These are phyloP conservation scores for Drosophila tristis DNA, from an alignment of 1,140 invertebrate genomes.

Conservation along the genomic window DNA sequence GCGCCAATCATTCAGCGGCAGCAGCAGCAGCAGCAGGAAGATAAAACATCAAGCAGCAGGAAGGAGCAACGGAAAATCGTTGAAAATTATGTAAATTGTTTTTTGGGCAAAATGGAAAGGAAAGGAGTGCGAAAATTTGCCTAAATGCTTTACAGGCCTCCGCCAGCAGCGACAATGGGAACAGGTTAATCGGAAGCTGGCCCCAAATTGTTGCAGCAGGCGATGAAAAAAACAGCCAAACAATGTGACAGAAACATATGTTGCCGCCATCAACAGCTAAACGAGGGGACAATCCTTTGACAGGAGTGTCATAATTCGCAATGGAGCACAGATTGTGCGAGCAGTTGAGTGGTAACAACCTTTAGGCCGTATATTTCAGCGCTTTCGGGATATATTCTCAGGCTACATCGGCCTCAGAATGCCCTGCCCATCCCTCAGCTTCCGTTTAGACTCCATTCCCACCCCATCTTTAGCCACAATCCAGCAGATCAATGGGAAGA, in stretches of 20 bases:
- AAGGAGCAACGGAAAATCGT: slow-evolving; percentile 63
- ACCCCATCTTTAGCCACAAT: neutral
- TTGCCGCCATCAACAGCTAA: slow-evolving; percentile 62
- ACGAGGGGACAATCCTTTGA: slow-evolving; percentile 56
- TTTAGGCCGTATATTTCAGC: neutral
- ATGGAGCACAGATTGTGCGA: neutral
- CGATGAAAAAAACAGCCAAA: slow-evolving; percentile 30
- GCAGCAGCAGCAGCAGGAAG: slow-evolving; percentile 9
- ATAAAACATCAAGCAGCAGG: slow-evolving; percentile 5
- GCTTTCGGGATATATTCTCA: neutral
- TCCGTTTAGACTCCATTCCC: neutral
- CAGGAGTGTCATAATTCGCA: slow-evolving; percentile 20
- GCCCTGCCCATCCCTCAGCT: neutral
- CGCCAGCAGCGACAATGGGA: slow-evolving; percentile 1
- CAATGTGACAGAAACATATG: slow-evolving; percentile 78
- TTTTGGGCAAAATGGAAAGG: slow-evolving; percentile 37
- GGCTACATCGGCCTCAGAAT: neutral
- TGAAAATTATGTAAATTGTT: slow-evolving; percentile 79
- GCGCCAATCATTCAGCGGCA: slow-evolving; percentile 54
- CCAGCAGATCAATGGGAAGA: slow-evolving; percentile 39
- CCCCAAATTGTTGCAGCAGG: slow-evolving; percentile 60
- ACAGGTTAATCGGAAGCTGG: slow-evolving; percentile 25
- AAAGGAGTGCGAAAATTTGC: slow-evolving; percentile 76
- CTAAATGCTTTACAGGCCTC: slow-evolving; percentile 65
- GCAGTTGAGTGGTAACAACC: neutral